Percentiles rank a stretch among this genome's conserved stretches.
These are phyloP conservation scores for Xiphias gladius DNA, from an alignment of 2,113 vertebrate species.

Conservation along the genomic window DNA sequence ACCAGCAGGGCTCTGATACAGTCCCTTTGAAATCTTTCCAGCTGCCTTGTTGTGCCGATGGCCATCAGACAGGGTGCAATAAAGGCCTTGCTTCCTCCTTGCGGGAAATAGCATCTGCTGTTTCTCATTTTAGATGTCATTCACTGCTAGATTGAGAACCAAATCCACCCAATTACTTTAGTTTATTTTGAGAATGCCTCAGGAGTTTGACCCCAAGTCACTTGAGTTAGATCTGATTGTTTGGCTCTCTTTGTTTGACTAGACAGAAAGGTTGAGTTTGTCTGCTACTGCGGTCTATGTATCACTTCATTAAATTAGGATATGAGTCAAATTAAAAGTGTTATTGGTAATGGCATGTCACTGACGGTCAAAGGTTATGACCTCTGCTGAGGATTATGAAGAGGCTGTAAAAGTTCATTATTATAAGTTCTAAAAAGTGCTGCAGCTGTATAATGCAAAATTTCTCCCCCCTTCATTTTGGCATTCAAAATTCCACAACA, in stretches of 20 bases:
- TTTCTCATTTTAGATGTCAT: slow-evolving; percentile 73
- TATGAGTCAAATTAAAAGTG: background rate
- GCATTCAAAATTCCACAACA: background rate
- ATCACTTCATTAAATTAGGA: slow-evolving; percentile 14
- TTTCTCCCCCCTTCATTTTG: background rate
- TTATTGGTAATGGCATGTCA: slow-evolving; percentile 1
- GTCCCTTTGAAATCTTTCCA: slow-evolving; percentile 71
- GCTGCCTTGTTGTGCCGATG: slow-evolving; percentile 65
- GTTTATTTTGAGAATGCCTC: slow-evolving; percentile 54
- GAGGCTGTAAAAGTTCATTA: background rate
- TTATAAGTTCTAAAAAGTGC: background rate
- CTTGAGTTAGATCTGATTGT: slow-evolving; percentile 13
- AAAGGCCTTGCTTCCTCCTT: slow-evolving; percentile 61
- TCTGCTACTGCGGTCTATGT: background rate
- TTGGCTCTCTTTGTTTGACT: slow-evolving; percentile 22
- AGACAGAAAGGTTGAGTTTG: background rate
- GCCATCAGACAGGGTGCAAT: slow-evolving; percentile 65
- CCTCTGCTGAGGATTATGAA: background rate
- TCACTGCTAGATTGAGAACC: slow-evolving; percentile 46
- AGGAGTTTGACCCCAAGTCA: slow-evolving; percentile 41
- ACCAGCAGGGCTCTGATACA: slow-evolving; percentile 60
- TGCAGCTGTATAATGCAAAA: slow-evolving; percentile 11
- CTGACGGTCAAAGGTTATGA: slow-evolving; percentile 13
- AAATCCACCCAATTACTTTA: slow-evolving; percentile 38
- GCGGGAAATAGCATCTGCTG: slow-evolving; percentile 71